These are phyloP conservation scores for Micrasema longulum DNA, from an alignment of 1,140 invertebrate genomes.

Conservation along the genomic window DNA sequence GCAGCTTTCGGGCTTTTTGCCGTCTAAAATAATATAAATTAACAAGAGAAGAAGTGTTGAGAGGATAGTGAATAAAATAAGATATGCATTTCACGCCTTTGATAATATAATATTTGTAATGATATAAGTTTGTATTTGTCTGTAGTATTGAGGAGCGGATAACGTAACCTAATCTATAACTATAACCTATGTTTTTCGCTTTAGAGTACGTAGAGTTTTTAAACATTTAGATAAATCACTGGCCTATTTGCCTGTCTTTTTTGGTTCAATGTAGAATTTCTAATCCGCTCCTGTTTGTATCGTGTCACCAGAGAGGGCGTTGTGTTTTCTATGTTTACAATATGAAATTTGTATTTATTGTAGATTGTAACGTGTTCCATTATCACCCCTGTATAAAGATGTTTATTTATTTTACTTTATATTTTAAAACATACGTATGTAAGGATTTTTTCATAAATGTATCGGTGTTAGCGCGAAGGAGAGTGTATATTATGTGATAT, in stretches of 20 bases:
- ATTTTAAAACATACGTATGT: conserved; percentile 36
- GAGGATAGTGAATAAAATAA: neutral
- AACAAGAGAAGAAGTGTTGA: too few relatives aligned
- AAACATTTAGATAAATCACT: too few relatives aligned
- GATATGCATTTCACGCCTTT: neutral
- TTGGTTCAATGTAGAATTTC: too few relatives aligned
- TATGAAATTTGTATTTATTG: conserved; percentile 49
- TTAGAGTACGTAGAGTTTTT: too few relatives aligned
- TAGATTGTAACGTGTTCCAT: conserved; percentile 48
- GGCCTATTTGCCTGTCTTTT: too few relatives aligned
- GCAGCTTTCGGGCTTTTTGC: too few relatives aligned
- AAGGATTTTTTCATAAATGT: conserved; percentile 37
- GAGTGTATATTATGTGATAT: conserved; percentile 40
- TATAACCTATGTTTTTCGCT: too few relatives aligned
- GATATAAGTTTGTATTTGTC: too few relatives aligned
- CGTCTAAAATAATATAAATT: too few relatives aligned
- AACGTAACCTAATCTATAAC: too few relatives aligned
- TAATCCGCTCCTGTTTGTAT: neutral
- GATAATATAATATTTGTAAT: neutral
- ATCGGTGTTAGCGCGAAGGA: conserved; percentile 26
- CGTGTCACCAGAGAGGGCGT: conserved; percentile 7
- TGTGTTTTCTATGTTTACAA: conserved; percentile 6
- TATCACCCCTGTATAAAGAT: conserved; percentile 50
- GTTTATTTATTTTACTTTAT: conserved; percentile 54
- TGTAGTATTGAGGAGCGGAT: too few relatives aligned